Evolutionary conservation across 1,140 invertebrate genomes (phyloP).

Genomic region (Ostrea edulis): DNA sequence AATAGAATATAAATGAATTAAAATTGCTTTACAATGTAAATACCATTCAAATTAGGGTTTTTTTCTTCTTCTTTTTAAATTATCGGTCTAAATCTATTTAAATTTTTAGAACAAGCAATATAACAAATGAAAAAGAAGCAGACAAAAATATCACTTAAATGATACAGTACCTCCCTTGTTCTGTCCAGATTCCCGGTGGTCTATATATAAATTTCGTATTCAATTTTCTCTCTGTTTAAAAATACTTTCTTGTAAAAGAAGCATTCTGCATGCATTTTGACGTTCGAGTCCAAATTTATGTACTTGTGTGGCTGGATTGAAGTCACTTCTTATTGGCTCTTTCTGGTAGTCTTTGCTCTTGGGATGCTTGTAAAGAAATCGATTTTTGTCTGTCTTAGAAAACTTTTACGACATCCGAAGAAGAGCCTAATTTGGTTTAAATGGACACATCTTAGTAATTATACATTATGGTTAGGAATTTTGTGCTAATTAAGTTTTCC

Average conservation of each 20-base stretch:
- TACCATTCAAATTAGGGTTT: too few species aligned
- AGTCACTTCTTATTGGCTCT: not conserved
- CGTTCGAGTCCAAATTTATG: not conserved
- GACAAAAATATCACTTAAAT: not conserved
- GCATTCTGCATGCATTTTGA: not conserved
- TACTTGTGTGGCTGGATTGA: not conserved
- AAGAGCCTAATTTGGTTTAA: constrained; percentile 37
- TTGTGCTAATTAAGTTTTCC: constrained; percentile 33
- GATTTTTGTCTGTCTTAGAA: constrained; percentile 39
- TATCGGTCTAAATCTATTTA: too few species aligned
- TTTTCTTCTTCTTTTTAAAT: too few species aligned
- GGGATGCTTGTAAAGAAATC: constrained; percentile 24
- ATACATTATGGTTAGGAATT: constrained; percentile 37
- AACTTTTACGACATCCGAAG: constrained; percentile 29
- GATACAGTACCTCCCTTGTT: not conserved
- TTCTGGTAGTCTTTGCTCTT: not conserved
- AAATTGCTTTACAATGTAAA: too few species aligned
- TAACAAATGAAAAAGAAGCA: too few species aligned
- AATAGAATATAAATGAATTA: too few species aligned
- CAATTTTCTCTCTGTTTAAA: not conserved
- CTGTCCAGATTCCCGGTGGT: not conserved
- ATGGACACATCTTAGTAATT: constrained; percentile 37
- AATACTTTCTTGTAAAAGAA: not conserved
- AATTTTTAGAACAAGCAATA: too few species aligned
- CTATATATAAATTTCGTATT: not conserved